phyloP scores from a whole-genome alignment of 2,113 vertebrate species.

The Epinephelus lanceolatus region DNA sequence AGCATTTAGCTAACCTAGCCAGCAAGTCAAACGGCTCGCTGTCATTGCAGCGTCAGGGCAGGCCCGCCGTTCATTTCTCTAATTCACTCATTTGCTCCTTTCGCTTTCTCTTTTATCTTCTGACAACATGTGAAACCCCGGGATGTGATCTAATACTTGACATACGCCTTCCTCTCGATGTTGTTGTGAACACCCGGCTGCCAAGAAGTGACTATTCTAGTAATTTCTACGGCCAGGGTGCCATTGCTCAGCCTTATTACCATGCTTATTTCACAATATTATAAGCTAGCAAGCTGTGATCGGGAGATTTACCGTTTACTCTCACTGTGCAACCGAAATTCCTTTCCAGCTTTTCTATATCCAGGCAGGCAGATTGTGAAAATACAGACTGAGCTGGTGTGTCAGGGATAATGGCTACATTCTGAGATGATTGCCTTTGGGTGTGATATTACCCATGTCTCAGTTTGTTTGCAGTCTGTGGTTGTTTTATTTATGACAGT shows the following conservation, averaged over 20 bases:
- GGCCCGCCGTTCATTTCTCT: slow-evolving; percentile 49
- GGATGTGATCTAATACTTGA: background rate
- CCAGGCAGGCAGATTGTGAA: slow-evolving; percentile 8
- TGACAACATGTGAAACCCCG: background rate
- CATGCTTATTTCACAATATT: slow-evolving; percentile 43
- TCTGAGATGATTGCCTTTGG: slow-evolving; percentile 13
- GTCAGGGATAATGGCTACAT: slow-evolving; percentile 15
- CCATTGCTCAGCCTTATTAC: slow-evolving; percentile 45
- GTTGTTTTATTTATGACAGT: too few species aligned
- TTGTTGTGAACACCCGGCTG: background rate
- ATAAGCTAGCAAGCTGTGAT: slow-evolving; percentile 19
- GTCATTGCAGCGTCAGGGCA: slow-evolving; percentile 75
- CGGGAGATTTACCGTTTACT: slow-evolving; percentile 26
- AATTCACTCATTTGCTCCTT: background rate
- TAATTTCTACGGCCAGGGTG: slow-evolving; percentile 43
- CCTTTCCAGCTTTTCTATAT: slow-evolving; percentile 55
- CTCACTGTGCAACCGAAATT: slow-evolving; percentile 50
- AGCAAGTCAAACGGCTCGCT: slow-evolving; percentile 48
- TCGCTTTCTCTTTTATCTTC: background rate
- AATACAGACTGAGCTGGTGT: slow-evolving; percentile 9
- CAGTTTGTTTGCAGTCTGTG: too few species aligned
- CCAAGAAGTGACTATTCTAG: slow-evolving; percentile 43
- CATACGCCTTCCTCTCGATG: background rate
- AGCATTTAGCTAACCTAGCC: slow-evolving; percentile 55
- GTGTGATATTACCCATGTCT: slow-evolving; percentile 19